Conservation (phyloP, 2,113 vertebrate species). For the Carlito syrichta region DNA sequence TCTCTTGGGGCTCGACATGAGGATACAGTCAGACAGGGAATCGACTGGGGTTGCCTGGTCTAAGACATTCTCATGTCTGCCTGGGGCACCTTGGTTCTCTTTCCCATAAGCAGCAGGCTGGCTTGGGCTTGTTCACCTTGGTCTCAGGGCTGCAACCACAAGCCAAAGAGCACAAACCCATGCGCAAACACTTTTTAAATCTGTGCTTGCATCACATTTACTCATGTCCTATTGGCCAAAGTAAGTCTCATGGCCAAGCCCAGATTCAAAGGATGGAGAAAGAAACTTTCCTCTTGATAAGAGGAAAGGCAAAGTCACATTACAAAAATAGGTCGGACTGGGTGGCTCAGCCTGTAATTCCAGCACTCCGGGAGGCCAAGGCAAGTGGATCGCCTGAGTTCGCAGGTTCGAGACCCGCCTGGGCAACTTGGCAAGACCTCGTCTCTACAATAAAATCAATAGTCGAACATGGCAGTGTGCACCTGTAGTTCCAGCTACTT, state of each 20-base stretch:
- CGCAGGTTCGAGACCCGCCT: too few relatives aligned
- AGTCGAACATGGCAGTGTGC: too few relatives aligned
- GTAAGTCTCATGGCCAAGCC: not conserved
- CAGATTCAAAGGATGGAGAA: not conserved
- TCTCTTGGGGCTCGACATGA: not conserved
- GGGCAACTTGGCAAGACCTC: too few relatives aligned
- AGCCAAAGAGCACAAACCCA: not conserved
- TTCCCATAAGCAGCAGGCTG: not conserved
- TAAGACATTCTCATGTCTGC: too few relatives aligned
- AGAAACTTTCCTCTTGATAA: not conserved
- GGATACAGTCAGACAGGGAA: not conserved
- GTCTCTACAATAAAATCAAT: too few relatives aligned
- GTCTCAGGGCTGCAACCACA: not conserved
- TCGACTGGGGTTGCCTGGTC: not conserved
- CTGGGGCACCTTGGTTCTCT: not conserved
- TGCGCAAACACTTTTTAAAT: not conserved
- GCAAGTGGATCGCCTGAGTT: too few relatives aligned
- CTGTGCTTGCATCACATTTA: not conserved
- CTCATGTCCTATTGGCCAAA: not conserved
- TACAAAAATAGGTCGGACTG: too few relatives aligned
- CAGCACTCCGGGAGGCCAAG: too few relatives aligned
- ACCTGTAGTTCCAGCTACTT: too few relatives aligned
- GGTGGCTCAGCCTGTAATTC: too few relatives aligned
- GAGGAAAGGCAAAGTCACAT: not conserved
- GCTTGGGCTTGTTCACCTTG: not conserved